Conservation (phyloP, 2,797 vertebrate genomes). For the Caiman crocodilus region DNA sequence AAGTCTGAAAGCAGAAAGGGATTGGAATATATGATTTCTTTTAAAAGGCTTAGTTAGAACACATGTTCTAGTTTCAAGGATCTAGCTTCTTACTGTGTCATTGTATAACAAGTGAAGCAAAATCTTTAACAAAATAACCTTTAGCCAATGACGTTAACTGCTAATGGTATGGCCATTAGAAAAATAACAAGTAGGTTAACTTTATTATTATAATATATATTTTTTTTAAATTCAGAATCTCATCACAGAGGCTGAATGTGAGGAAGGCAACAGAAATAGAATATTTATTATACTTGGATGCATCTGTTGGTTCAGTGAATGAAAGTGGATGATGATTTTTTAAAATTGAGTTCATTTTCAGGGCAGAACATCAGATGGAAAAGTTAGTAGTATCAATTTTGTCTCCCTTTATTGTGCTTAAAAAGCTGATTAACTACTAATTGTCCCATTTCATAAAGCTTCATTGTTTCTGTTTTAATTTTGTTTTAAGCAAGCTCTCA, state of each 20-base stretch:
- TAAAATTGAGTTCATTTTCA: slow-evolving; percentile 43
- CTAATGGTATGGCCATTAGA: not conserved
- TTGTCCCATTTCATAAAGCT: slow-evolving; percentile 38
- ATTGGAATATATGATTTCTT: not conserved
- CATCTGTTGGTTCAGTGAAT: slow-evolving; percentile 50
- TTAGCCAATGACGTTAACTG: not conserved
- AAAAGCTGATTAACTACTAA: not conserved
- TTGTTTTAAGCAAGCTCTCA: slow-evolving; percentile 7
- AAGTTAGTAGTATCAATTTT: slow-evolving; percentile 45
- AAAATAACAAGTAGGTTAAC: not conserved
- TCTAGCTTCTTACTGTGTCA: slow-evolving; percentile 1
- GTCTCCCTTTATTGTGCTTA: slow-evolving; percentile 33
- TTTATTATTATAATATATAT: not conserved
- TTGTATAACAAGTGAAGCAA: not conserved
- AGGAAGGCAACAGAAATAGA: slow-evolving; percentile 10
- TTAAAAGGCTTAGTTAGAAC: not conserved
- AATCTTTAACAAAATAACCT: not conserved
- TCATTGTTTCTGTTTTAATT: slow-evolving; percentile 34
- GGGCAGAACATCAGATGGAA: not conserved
- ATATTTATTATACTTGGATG: slow-evolving; percentile 59
- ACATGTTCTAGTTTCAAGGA: not conserved
- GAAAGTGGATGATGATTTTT: slow-evolving; percentile 70
- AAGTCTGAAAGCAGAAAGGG: not conserved
- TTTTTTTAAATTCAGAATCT: slow-evolving; percentile 18
- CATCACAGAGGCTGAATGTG: not conserved